Evolutionary conservation across 2,888 invertebrate genomes (phyloP).

Genomic region (Pseudococcus jackbeardsleyi): DNA sequence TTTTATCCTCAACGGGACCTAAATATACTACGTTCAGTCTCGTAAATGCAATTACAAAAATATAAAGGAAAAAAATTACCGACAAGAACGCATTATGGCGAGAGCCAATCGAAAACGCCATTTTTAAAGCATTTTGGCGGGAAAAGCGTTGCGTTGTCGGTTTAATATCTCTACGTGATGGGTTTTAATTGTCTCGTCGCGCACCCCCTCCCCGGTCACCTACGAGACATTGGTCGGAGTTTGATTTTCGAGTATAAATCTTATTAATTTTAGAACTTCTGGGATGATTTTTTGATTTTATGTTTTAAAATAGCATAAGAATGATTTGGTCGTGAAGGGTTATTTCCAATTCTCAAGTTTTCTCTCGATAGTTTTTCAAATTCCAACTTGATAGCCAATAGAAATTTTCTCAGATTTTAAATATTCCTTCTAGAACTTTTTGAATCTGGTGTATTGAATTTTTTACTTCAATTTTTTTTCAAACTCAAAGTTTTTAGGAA

Average conservation of each 20-base stretch:
- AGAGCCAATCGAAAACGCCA: slow-evolving; percentile 14
- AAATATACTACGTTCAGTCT: slow-evolving; percentile 54
- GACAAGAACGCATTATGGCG: not conserved
- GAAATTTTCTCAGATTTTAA: too few species aligned
- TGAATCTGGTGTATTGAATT: too few species aligned
- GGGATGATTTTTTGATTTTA: not conserved
- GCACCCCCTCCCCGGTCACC: not conserved
- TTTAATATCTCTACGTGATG: slow-evolving; percentile 45
- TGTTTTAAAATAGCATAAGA: too few species aligned
- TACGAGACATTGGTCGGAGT: too few species aligned
- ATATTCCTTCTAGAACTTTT: too few species aligned
- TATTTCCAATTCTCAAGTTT: too few species aligned
- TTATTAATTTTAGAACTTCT: not conserved
- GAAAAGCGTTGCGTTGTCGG: not conserved
- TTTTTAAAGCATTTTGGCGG: not conserved
- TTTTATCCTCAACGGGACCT: slow-evolving; percentile 48
- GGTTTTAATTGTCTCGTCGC: not conserved
- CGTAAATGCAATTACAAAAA: slow-evolving; percentile 55
- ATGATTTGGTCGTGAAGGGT: too few species aligned
- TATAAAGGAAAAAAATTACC: slow-evolving; percentile 10
- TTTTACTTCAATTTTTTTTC: too few species aligned
- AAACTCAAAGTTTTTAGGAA: too few species aligned
- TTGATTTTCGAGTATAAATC: not conserved
- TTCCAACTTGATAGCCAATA: too few species aligned
- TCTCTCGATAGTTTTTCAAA: too few species aligned